These are phyloP conservation scores for Diplodus puntazzo DNA, from an alignment of 2,797 vertebrate species.

Conservation along the genomic window DNA sequence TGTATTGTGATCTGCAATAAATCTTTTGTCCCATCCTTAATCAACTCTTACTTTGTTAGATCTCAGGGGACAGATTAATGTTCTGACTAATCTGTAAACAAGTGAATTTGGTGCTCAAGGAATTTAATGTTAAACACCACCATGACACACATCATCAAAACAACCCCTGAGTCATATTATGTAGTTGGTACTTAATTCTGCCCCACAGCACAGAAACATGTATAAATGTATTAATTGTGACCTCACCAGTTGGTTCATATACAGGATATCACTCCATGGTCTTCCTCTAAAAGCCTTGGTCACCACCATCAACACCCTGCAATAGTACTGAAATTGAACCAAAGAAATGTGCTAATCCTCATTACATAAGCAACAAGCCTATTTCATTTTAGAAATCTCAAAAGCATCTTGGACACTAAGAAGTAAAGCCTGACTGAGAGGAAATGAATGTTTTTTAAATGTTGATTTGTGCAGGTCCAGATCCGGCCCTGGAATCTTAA, in stretches of 20 bases:
- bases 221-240: too few relatives aligned
- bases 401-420: constrained; percentile 15
- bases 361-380: constrained; percentile 32
- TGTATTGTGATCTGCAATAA: too few relatives aligned
- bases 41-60: not conserved
- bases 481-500: constrained; percentile 99
- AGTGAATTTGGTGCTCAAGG: not conserved
- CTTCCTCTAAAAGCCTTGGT: not conserved
- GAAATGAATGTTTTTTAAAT: not conserved
- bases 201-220: not conserved
- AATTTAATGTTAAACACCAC: not conserved
- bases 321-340: not conserved
- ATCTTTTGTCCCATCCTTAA: too few relatives aligned
- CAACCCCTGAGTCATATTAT: not conserved
- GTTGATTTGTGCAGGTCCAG: constrained; percentile 88
- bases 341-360: constrained; percentile 19
- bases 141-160: not conserved
- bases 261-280: not conserved
- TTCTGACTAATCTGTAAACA: not conserved
- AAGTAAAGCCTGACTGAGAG: not conserved
- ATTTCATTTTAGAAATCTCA: constrained; percentile 37
- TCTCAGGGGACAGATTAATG: not conserved
- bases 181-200: not conserved
- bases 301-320: not conserved
- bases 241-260: not conserved